A percentile compares a stretch with the other conserved stretches of the same genome.
phyloP scores from a whole-genome alignment of 1,140 invertebrate species.

The Tetragnatha versicolor region DNA sequence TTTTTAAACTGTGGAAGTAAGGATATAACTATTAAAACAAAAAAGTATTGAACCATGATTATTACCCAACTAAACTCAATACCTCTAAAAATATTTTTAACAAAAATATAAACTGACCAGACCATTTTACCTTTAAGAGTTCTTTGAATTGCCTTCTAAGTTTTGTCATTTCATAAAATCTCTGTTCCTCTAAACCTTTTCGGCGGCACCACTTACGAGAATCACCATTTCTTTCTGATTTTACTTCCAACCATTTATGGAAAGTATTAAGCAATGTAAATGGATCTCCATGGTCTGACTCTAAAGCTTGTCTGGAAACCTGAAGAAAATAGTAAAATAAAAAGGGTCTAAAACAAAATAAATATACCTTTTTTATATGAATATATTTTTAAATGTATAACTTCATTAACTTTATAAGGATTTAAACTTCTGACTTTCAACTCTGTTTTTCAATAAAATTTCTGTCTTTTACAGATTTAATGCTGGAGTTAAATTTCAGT shows the following conservation, averaged over 20 bases:
- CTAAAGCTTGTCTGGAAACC: slow-evolving; percentile 79
- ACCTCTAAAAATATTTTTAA: background rate
- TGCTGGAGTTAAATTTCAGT: background rate
- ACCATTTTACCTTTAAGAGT: slow-evolving; percentile 78
- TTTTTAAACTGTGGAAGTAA: no score
- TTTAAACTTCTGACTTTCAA: background rate
- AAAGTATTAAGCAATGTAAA: slow-evolving; percentile 89
- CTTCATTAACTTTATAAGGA: background rate
- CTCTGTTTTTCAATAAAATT: background rate
- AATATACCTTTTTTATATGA: no score
- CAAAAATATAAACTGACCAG: background rate
- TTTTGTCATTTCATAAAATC: slow-evolving; percentile 96
- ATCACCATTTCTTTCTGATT: slow-evolving; percentile 65
- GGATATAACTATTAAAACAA: no score
- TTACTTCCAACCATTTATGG: slow-evolving; percentile 86
- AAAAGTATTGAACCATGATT: background rate
- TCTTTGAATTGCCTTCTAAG: slow-evolving; percentile 87
- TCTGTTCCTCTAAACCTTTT: slow-evolving; percentile 90
- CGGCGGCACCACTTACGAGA: slow-evolving; percentile 85
- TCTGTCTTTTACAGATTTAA: background rate
- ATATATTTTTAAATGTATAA: slow-evolving; percentile 33
- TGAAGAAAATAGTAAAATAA: slow-evolving; percentile 63
- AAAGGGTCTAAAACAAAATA: no score
- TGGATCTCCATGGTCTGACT: slow-evolving; percentile 95
- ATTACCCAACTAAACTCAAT: background rate